Base-by-base conservation (phyloP, 2,888 invertebrate species). In the Rhodophaea formosa region DNA sequence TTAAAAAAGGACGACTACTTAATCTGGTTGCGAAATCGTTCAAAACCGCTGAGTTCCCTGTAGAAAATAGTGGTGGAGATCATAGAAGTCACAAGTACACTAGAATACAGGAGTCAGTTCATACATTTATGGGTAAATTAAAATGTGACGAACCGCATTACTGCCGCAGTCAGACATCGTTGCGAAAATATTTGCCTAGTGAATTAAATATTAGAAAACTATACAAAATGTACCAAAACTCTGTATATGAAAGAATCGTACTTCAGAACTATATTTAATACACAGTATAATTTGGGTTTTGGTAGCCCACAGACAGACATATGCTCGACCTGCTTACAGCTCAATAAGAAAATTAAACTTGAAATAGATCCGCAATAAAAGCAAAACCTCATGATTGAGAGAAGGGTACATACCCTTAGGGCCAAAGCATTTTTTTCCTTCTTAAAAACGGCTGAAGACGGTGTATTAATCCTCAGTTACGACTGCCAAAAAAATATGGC, bases 281-380 rank as follows among this genome's bases (percentile, higher is more conserved):
- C 32, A 30, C 54, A 51, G 42, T 67, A 46, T 49, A 65, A 67
- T 53, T n/a, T 63, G 0, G 65, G 62, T 10, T 67, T 67, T 58
- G 61, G 63, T 39, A 60, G 16, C 39, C 64, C 62, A 32, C 35
- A 62, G 3, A 64, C 64, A 39, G 64, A 66, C 43, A 56, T 54
- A 39, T 66, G 63, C 42, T 67, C 63, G 0, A 65, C 60, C 30
- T 65, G 65, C 49, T 59, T 8, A 15, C 58, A 67, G 17, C 32
- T 62, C 8, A 8, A 17, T 23, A 62, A 62, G 59, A n/a, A 39
- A 0, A 63, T 63, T 35, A 62, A 62, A 57, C 43, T 43, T 14
- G 43, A 43, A 43, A 43, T 15, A 15, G 15, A 43, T 43, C 29
- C 6, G 29, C 17, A 29, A 29, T 7, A 29, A 29, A 47, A 29